Evolutionary conservation across 2,888 invertebrate genomes (phyloP).

Genomic region (Fragum sueziense): DNA sequence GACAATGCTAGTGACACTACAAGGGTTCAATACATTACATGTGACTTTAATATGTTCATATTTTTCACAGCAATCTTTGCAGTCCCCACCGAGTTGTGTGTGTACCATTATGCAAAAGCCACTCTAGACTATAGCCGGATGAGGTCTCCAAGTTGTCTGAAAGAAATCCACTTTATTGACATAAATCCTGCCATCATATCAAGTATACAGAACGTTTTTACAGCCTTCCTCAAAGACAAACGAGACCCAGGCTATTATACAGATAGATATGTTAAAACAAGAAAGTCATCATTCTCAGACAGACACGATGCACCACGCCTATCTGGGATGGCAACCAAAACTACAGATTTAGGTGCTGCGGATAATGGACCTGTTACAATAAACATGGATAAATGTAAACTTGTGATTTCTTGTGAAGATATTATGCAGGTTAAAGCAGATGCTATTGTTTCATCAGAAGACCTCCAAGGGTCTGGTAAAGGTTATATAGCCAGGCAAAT

Average conservation of each 20-base stretch:
- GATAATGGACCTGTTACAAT: neutral
- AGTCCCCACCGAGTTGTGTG: constrained; percentile 63
- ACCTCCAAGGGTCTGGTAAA: neutral
- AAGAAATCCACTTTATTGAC: constrained; percentile 67
- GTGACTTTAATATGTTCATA: too few species aligned
- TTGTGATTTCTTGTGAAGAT: neutral
- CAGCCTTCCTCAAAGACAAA: neutral
- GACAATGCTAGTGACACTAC: too few species aligned
- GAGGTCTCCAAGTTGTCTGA: constrained; percentile 14
- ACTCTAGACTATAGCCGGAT: constrained; percentile 44
- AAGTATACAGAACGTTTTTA: constrained; percentile 37
- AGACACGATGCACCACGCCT: neutral
- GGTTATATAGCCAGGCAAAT: neutral
- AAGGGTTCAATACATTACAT: too few species aligned
- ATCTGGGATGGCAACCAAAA: neutral
- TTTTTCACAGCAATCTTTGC: constrained; percentile 64
- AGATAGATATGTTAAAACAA: constrained; percentile 2
- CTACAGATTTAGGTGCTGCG: neutral
- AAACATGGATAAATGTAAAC: neutral
- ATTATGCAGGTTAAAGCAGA: constrained; percentile 6
- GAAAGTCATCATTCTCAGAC: too few species aligned
- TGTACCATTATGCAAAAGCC: constrained; percentile 61
- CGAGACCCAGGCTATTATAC: neutral
- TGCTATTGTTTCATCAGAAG: constrained; percentile 10
- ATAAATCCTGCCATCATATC: constrained; percentile 51